Conservation (phyloP, 2,797 vertebrate species). For the Sebastes cheni region DNA sequence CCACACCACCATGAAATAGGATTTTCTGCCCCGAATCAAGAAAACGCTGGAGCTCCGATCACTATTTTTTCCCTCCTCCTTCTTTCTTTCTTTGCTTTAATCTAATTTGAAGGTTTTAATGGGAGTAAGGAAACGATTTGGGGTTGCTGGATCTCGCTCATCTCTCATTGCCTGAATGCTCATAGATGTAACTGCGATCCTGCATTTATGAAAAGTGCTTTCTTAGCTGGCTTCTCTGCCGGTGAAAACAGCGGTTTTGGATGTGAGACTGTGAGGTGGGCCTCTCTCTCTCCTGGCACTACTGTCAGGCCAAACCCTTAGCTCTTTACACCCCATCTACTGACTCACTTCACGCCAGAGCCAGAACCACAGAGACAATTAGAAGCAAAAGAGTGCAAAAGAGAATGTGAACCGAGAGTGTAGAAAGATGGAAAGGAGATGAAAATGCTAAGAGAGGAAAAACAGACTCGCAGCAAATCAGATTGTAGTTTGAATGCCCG, state of each 20-base stretch:
- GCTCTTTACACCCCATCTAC: constrained; percentile 40
- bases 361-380: constrained; percentile 52
- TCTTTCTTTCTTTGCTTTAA: constrained; percentile 50
- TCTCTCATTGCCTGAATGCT: constrained; percentile 24
- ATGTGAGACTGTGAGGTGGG: constrained; percentile 23
- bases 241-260: constrained; percentile 35
- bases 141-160: constrained; percentile 46
- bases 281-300: constrained; percentile 32
- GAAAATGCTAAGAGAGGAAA: neutral
- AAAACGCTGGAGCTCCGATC: constrained; percentile 39
- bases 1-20: constrained; percentile 77
- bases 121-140: constrained; percentile 69
- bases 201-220: constrained; percentile 52
- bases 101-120: constrained; percentile 76
- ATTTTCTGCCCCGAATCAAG: constrained; percentile 79
- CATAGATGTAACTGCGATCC: constrained; percentile 37
- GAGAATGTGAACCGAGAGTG: constrained; percentile 8
- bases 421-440: constrained; percentile 10
- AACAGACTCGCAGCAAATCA: neutral
- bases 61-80: neutral
- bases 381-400: constrained; percentile 7
- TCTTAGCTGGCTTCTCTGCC: constrained; percentile 12
- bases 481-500: neutral
- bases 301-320: neutral
- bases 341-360: constrained; percentile 42